phyloP scores from a whole-genome alignment of 2,888 invertebrate genomes.

The Epirrhoe alternata region DNA sequence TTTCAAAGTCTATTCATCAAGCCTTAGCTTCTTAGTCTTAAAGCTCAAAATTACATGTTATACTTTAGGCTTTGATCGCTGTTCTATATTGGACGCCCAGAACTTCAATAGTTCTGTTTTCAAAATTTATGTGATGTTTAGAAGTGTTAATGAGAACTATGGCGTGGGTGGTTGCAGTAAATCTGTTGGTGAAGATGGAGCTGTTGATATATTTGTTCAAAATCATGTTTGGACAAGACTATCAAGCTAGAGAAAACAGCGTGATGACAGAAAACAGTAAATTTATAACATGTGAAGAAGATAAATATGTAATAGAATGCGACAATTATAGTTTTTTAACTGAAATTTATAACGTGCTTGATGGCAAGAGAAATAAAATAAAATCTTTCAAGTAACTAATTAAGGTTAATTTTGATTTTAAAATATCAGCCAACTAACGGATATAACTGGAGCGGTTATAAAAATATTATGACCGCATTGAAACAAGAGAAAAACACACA shows the following conservation, averaged over 20 bases:
- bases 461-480: constrained; percentile 27
- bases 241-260: constrained; percentile 14
- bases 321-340: constrained; percentile 19
- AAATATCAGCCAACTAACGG: constrained; percentile 4
- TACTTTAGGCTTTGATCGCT: constrained; percentile 8
- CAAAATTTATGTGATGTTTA: constrained; percentile 51
- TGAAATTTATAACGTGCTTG: constrained; percentile 25
- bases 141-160: constrained; percentile 52
- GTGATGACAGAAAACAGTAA: constrained; percentile 18
- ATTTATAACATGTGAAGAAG: constrained; percentile 2
- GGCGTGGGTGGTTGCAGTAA: constrained; percentile 50
- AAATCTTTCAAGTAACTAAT: constrained; percentile 26
- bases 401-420: constrained; percentile 22
- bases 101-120: constrained; percentile 51
- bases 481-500: constrained; percentile 25
- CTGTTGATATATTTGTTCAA: constrained; percentile 46
- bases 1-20: constrained; percentile 13
- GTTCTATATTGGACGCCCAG: constrained; percentile 50
- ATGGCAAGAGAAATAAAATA: constrained; percentile 18
- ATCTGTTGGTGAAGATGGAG: constrained; percentile 40
- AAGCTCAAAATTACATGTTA: constrained; percentile 20
- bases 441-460: constrained; percentile 12
- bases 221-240: constrained; percentile 34
- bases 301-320: constrained; percentile 20
- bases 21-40: constrained; percentile 14